These are phyloP conservation scores for Machimus rusticus DNA, from an alignment of 2,888 invertebrate genomes.

Conservation along the genomic window DNA sequence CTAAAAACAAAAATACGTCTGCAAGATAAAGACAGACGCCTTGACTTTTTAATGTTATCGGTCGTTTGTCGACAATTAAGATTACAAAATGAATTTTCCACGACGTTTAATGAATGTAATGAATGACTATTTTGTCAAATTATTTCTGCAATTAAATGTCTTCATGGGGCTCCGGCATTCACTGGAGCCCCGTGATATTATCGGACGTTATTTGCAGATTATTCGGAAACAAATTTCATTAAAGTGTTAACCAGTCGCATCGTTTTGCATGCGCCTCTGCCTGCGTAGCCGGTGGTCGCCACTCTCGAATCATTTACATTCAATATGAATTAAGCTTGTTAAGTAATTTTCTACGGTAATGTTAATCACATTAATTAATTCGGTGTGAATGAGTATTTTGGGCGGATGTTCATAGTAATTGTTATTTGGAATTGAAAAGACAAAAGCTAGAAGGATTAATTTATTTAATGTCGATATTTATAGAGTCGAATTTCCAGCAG, in stretches of 20 bases:
- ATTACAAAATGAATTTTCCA: background rate
- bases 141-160: background rate
- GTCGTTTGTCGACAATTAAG: background rate
- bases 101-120: background rate
- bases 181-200: background rate
- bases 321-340: background rate
- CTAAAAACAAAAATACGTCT: background rate
- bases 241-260: background rate
- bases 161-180: background rate
- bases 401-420: background rate
- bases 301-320: background rate
- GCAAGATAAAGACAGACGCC: background rate
- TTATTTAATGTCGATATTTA: background rate
- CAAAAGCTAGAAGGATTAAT: background rate
- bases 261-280: background rate
- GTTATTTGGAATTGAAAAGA: background rate
- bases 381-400: background rate
- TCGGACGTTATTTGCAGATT: background rate
- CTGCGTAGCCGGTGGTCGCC: background rate
- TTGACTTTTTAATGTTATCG: background rate
- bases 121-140: background rate
- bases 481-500: background rate
- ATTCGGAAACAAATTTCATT: background rate
- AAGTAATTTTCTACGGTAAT: background rate
- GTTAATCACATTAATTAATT: background rate